Evolutionary conservation across 53 echinoderm and acorn worm species (phyloP).

Genomic region (Patiria pectinifera): DNA sequence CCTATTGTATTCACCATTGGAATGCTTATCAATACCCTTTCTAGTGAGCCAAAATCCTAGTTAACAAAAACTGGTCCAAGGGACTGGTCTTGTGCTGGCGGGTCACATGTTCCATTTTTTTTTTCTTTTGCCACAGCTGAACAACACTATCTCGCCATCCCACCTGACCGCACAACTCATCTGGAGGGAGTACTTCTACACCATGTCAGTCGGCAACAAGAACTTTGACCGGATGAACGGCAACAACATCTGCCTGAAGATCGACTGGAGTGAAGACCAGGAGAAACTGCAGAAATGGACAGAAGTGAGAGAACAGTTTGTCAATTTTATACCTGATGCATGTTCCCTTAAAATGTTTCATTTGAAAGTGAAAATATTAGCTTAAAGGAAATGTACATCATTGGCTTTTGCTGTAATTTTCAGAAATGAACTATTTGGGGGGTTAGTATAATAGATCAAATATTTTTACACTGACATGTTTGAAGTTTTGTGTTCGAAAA

Average conservation of each 20-base stretch:
- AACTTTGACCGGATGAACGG: slow-evolving; percentile 87
- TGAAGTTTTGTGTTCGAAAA: too few relatives aligned
- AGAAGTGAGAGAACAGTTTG: slow-evolving; percentile 50
- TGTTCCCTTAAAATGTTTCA: not conserved
- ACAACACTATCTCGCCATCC: slow-evolving; percentile 67
- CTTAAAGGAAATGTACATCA: too few relatives aligned
- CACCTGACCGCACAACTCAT: slow-evolving; percentile 90
- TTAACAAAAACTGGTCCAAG: too few relatives aligned
- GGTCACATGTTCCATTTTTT: not conserved
- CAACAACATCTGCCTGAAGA: slow-evolving; percentile 89
- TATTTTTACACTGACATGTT: too few relatives aligned
- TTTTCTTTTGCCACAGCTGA: slow-evolving; percentile 57
- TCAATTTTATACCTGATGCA: not conserved
- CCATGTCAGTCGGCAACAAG: slow-evolving; percentile 83
- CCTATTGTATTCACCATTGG: too few relatives aligned
- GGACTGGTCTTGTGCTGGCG: too few relatives aligned
- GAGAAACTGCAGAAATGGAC: slow-evolving; percentile 81
- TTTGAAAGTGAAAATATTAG: too few relatives aligned
- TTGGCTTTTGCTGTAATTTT: too few relatives aligned
- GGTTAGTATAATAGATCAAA: too few relatives aligned
- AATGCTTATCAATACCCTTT: too few relatives aligned
- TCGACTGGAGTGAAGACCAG: slow-evolving; percentile 81
- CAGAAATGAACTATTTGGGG: too few relatives aligned
- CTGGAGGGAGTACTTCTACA: slow-evolving; percentile 97
- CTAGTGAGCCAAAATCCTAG: too few relatives aligned